Percentiles rank a stretch among this genome's conserved stretches.
These are phyloP conservation scores for Plagodis dolabraria DNA, from an alignment of 2,888 invertebrate species.

Conservation along the genomic window DNA sequence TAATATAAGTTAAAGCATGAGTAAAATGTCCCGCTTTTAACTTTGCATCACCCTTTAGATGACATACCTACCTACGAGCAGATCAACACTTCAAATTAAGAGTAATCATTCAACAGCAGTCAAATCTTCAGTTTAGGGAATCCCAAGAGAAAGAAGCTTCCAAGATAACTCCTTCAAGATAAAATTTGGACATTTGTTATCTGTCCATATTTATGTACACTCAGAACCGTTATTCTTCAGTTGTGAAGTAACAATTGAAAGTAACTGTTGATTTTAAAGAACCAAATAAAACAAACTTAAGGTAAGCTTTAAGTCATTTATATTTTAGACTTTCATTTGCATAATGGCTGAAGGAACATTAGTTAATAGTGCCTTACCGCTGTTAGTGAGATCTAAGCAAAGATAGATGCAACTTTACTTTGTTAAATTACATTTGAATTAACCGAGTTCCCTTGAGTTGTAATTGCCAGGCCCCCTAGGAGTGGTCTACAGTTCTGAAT, in stretches of 20 bases:
- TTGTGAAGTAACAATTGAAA: slow-evolving; percentile 25
- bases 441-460: too few species aligned
- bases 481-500: too few species aligned
- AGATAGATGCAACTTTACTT: too few species aligned
- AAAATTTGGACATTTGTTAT: slow-evolving; percentile 42
- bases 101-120: slow-evolving; percentile 42
- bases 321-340: too few species aligned
- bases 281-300: slow-evolving; percentile 23
- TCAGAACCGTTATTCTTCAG: slow-evolving; percentile 15
- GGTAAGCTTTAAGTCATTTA: background rate
- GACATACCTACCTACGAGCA: slow-evolving; percentile 1
- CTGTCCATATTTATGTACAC: slow-evolving; percentile 44
- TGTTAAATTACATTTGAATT: too few species aligned
- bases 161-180: slow-evolving; percentile 53
- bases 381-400: too few species aligned
- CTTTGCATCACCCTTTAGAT: slow-evolving; percentile 10
- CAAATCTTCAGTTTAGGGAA: slow-evolving; percentile 45
- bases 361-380: too few species aligned
- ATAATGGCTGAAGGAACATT: too few species aligned
- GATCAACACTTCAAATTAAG: slow-evolving; percentile 23
- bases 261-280: slow-evolving; percentile 23
- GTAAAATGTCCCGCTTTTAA: too few species aligned
- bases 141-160: slow-evolving; percentile 45
- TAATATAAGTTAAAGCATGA: too few species aligned
- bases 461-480: too few species aligned